Evolutionary conservation across 2,113 vertebrate genomes (phyloP).

Genomic region (Phocoena phocoena): DNA sequence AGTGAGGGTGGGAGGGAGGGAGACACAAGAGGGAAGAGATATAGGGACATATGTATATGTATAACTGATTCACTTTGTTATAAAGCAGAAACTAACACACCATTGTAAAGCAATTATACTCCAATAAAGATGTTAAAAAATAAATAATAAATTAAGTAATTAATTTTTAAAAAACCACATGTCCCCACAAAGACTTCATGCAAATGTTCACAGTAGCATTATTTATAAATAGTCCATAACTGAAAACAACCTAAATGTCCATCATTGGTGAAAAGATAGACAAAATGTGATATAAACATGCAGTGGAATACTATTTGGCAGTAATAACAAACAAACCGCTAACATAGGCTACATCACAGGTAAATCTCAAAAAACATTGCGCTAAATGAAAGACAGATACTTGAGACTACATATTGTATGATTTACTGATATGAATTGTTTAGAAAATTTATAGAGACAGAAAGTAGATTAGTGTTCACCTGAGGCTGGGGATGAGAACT

Average conservation of each 20-base stretch:
- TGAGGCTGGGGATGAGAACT: not conserved
- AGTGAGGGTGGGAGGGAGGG: too few species aligned
- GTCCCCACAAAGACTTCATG: not conserved
- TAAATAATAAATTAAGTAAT: too few species aligned
- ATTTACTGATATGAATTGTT: not conserved
- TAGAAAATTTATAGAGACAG: slow-evolving; percentile 17
- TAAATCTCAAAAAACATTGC: not conserved
- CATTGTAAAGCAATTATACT: too few species aligned
- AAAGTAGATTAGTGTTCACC: not conserved
- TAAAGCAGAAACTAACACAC: too few species aligned
- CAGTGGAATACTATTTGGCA: not conserved
- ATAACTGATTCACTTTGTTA: too few species aligned
- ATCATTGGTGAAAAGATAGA: not conserved
- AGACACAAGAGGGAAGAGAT: too few species aligned
- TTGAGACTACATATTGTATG: not conserved
- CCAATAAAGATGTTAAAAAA: too few species aligned
- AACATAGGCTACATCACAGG: not conserved
- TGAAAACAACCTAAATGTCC: not conserved
- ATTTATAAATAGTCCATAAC: not conserved
- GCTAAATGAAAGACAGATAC: not conserved
- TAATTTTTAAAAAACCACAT: not conserved
- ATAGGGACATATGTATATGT: too few species aligned
- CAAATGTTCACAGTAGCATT: not conserved
- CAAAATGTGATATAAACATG: not conserved
- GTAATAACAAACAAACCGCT: not conserved